A percentile compares a stretch with the other conserved stretches of the same genome.
Evolutionary conservation across 2,113 vertebrate species (phyloP).

Genomic region (Coptodon rendalli): DNA sequence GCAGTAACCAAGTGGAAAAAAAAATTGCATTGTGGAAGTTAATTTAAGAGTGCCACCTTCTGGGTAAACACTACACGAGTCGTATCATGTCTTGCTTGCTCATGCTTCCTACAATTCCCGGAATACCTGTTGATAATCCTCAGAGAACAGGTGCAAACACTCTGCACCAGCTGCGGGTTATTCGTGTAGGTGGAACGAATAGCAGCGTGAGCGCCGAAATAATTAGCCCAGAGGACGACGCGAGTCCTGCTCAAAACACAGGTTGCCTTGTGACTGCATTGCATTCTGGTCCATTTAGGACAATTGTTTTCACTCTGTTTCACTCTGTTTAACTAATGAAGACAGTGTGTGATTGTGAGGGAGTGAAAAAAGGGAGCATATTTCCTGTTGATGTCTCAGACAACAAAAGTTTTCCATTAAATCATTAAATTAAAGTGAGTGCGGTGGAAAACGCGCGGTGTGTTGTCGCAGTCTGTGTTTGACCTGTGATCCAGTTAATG

Average conservation of each 20-base stretch:
- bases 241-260: background rate
- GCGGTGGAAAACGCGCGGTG: background rate
- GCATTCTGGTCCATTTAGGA: constrained; percentile 5
- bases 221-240: constrained; percentile 22
- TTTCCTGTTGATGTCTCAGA: background rate
- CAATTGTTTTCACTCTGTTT: background rate
- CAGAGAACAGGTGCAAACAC: constrained; percentile 5
- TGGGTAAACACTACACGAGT: background rate
- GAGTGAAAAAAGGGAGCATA: background rate
- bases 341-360: background rate
- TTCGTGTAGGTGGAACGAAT: background rate
- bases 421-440: background rate
- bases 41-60: background rate
- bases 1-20: background rate
- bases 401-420: background rate
- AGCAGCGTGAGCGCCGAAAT: background rate
- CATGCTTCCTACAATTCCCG: constrained; percentile 21
- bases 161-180: constrained; percentile 12
- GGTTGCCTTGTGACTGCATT: background rate
- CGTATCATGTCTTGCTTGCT: background rate
- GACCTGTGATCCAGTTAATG: background rate
- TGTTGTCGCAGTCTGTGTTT: background rate
- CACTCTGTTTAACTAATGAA: background rate
- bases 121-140: constrained; percentile 17
- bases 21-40: background rate